phyloP scores from a whole-genome alignment of 2,113 vertebrate species.

The Poeciliopsis occidentalis region DNA sequence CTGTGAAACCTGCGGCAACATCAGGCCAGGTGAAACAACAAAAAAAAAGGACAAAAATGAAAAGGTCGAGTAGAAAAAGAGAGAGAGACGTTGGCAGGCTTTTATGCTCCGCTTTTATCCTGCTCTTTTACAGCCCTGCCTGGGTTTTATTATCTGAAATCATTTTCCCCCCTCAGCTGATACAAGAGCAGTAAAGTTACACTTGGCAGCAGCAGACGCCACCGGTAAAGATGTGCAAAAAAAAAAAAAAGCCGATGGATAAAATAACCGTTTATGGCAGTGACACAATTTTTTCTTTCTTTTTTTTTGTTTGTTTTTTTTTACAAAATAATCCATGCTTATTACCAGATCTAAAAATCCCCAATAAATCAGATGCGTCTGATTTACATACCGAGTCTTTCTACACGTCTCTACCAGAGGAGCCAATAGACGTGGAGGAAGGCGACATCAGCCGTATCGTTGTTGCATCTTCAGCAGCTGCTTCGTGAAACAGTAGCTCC shows the following conservation, averaged over 20 bases:
- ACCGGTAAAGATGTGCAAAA: neutral
- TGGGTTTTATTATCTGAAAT: neutral
- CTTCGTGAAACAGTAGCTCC: neutral
- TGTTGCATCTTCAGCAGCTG: neutral
- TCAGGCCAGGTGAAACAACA: conserved; percentile 43
- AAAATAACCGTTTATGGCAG: neutral
- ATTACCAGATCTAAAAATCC: too few species aligned
- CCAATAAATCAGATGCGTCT: too few species aligned
- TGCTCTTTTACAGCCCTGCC: neutral
- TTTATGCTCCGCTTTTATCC: conserved; percentile 2
- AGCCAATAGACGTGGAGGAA: neutral
- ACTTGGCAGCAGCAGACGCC: neutral
- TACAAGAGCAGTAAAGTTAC: neutral
- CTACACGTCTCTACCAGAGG: too few species aligned
- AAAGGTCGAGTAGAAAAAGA: conserved; percentile 25
- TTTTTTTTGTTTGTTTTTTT: too few species aligned
- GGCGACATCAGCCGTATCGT: neutral
- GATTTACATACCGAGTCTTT: too few species aligned
- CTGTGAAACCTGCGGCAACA: conserved; percentile 41
- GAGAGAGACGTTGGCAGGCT: conserved; percentile 1
- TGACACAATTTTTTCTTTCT: neutral
- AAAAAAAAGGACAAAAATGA: too few species aligned
- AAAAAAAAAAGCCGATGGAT: neutral
- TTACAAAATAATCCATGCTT: too few species aligned
- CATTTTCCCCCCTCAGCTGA: neutral